Evolutionary conservation across 2,888 invertebrate species (phyloP), one percentile per base, ranked within the genome.

Genomic region (Branchipolynoe longqiensis): DNA sequence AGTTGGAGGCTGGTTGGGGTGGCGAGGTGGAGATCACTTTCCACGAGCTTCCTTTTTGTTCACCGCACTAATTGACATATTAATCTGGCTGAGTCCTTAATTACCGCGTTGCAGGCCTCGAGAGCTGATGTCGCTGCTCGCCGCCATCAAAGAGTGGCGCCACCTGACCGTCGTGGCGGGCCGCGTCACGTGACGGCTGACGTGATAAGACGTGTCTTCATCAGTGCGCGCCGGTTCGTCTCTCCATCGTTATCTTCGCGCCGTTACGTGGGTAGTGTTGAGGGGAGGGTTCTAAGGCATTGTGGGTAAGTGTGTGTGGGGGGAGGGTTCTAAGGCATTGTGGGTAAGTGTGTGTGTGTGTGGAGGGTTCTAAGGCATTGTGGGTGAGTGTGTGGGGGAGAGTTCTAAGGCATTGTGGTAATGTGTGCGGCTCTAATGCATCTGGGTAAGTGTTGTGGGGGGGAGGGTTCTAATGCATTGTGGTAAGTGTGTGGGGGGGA

Each of bases 61-160:
- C 38, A 69, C 38, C 69, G 69, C 69, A 69, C 69, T 69, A 69
- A 69, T 69, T 69, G 69, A 69, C 69, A 69, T 69, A 69, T 69
- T 69, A 69, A 69, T 69, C 69, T 69, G 69, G 38, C 36, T 1
- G 36, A 36, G 36, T 33, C 38, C 69, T 69, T 69, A 69, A 69
- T 69, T 69, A 69, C 69, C 38, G 69, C 38, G 25, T 12, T 38
- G 38, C 36, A 38, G 69, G 69, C n/a, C n/a, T n/a, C n/a, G n/a
- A n/a, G n/a, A n/a, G n/a, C n/a, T n/a, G n/a, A n/a, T 36, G 69
- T 8, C 36, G 69, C 69, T 38, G 33, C 3, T 33, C 33, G 36
- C 69, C 36, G 18, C 38, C 69, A 36, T 69, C 69, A 69, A 69
- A 69, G 69, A 22, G 69, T 18, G 36, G 69, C 69, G 36, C 18